Evolutionary conservation across 2,888 invertebrate species (phyloP), one percentile per base, ranked within the genome.

Genomic region (Watsonalla binaria): DNA sequence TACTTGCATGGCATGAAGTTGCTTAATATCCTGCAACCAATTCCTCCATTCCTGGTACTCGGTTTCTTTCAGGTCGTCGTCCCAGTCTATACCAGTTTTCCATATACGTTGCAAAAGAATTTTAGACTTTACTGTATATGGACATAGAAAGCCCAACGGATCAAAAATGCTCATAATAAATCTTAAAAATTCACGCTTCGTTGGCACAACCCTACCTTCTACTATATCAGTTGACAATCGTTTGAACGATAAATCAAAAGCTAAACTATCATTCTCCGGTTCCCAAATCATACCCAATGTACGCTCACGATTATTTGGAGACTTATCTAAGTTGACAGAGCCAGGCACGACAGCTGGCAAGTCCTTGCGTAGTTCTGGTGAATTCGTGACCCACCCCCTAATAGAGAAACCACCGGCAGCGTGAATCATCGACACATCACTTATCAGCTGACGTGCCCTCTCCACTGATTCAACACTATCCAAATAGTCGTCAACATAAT

Each of bases 401-500:
- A 60, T 56, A 4, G 34, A 35, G 50, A 64, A 63, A 0, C 61
- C 59, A 14, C 60, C 63, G 0, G 52, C 50, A 7, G 45, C 47
- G 52, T 59, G 68, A 8, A 62, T 59, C 14, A 42, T 42, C 13
- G 51, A 45, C 1, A 63, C 57, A 5, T 63, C 56, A 0, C 47
- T 11, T 5, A 42, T 42, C 11, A 11, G 11, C 11, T 11, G 42
- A 11, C 8, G 8, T 0, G 73, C 70, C 52, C 62, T 58, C 0
- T 60, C 52, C 5, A 50, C 54, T 0, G 60, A 54, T 5, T 64
- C 60, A 4, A 62, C 59, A 45, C 70, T 68, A 5, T 67, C 66
- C 5, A 76, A 51, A 45, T 65, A 72, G n/a, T 71, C 67, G 15
- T 70, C 69, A 57, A 71, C 63, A 47, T 69, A 69, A 53, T 66